phyloP scores from a whole-genome alignment of 2,888 invertebrate species.

The Mythimna ferrago region DNA sequence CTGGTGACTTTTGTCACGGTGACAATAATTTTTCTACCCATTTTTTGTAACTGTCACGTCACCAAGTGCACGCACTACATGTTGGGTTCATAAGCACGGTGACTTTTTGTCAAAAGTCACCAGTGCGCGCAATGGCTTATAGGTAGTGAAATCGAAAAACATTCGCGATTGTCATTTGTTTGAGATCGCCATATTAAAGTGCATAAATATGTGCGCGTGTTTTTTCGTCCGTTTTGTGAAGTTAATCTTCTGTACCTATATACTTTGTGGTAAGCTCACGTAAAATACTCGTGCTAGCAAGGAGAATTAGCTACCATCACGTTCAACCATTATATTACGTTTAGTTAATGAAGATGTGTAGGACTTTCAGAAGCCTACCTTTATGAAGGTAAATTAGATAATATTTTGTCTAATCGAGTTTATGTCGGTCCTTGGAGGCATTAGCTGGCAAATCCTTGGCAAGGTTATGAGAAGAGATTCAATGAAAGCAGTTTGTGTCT shows the following conservation, averaged over 20 bases:
- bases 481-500: constrained; percentile 19
- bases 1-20: no score
- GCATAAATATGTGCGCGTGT: neutral
- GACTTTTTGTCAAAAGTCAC: no score
- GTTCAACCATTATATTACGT: constrained; percentile 43
- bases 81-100: no score
- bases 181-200: neutral
- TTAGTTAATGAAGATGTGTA: constrained; percentile 51
- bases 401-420: constrained; percentile 47
- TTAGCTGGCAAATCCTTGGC: constrained; percentile 6
- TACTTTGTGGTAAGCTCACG: constrained; percentile 20
- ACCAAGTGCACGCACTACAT: no score
- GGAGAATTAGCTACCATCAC: constrained; percentile 40
- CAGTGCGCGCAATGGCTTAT: neutral
- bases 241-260: neutral
- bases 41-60: no score
- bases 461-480: constrained; percentile 4
- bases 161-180: neutral
- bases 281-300: constrained; percentile 23
- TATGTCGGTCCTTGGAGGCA: constrained; percentile 9
- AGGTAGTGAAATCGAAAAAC: neutral
- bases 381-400: constrained; percentile 36
- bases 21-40: no score
- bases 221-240: neutral
- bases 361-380: constrained; percentile 25